A percentile compares a stretch with the other conserved stretches of the same genome.
phyloP scores from a whole-genome alignment of 2,113 vertebrate species.

The Panthera tigris region DNA sequence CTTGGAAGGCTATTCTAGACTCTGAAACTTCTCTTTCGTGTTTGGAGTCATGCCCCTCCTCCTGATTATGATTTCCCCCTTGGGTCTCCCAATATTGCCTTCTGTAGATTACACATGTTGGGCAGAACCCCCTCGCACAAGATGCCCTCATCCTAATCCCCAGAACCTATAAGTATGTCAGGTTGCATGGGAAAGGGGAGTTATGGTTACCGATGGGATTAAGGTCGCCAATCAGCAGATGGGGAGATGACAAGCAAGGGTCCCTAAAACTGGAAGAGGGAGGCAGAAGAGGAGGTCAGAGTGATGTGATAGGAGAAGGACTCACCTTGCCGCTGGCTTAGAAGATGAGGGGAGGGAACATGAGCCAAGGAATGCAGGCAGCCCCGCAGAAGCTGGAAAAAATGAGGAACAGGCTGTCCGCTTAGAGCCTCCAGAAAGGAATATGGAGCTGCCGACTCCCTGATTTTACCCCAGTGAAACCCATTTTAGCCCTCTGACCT shows the following conservation, averaged over 20 bases:
- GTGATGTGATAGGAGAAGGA: too few relatives aligned
- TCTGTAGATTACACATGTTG: neutral
- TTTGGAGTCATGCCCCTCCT: neutral
- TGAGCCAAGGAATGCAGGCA: neutral
- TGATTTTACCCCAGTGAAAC: neutral
- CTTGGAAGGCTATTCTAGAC: neutral
- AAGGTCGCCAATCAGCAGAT: neutral
- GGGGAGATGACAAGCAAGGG: neutral
- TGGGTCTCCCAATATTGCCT: accelerated
- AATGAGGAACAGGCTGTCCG: neutral
- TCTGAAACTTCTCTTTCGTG: neutral
- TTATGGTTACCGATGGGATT: neutral
- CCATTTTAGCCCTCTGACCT: neutral
- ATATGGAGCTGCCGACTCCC: accelerated
- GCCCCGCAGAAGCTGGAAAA: neutral
- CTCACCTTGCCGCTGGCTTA: neutral
- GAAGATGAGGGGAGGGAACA: too few relatives aligned
- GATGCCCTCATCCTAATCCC: neutral
- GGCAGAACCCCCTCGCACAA: too few relatives aligned
- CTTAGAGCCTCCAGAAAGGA: neutral
- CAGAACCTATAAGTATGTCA: neutral
- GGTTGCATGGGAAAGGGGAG: neutral
- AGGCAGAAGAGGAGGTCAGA: neutral
- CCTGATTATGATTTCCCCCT: neutral
- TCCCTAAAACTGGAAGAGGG: neutral